Conservation (phyloP, 2,797 vertebrate species). For the Hemitrygon akajei region DNA sequence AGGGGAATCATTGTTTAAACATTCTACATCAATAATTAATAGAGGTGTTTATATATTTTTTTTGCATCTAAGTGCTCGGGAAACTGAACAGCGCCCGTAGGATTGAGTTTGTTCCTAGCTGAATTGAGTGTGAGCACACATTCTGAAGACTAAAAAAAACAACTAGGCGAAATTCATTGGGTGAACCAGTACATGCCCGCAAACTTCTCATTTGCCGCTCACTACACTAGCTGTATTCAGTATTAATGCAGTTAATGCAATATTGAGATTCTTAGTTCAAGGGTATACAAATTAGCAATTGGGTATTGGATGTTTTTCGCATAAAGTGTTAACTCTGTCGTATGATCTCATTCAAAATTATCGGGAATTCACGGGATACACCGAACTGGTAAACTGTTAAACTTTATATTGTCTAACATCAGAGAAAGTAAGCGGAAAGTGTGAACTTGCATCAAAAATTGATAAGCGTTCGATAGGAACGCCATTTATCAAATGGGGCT, state of each 20-base stretch:
- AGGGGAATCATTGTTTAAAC: constrained; percentile 49
- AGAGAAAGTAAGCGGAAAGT: too few relatives aligned
- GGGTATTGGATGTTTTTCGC: neutral
- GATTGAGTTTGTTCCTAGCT: constrained; percentile 39
- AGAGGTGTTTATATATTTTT: constrained; percentile 48
- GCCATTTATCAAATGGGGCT: too few relatives aligned
- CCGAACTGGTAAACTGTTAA: neutral
- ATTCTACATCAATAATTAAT: constrained; percentile 54
- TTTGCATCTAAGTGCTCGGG: constrained; percentile 45
- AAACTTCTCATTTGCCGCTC: neutral
- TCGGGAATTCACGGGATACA: neutral
- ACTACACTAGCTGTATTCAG: too few relatives aligned
- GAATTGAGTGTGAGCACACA: neutral
- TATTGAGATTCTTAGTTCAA: neutral
- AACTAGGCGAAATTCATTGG: neutral
- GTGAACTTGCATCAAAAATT: neutral
- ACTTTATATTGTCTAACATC: neutral
- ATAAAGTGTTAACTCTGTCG: neutral
- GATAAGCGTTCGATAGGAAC: neutral
- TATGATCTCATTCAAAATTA: neutral
- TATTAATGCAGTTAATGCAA: neutral
- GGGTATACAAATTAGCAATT: neutral
- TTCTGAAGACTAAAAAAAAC: too few relatives aligned
- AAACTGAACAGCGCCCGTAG: constrained; percentile 29
- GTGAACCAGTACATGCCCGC: neutral